These are phyloP conservation scores for Atopsyche davidsoni DNA, from an alignment of 1,140 invertebrate species.

Conservation along the genomic window DNA sequence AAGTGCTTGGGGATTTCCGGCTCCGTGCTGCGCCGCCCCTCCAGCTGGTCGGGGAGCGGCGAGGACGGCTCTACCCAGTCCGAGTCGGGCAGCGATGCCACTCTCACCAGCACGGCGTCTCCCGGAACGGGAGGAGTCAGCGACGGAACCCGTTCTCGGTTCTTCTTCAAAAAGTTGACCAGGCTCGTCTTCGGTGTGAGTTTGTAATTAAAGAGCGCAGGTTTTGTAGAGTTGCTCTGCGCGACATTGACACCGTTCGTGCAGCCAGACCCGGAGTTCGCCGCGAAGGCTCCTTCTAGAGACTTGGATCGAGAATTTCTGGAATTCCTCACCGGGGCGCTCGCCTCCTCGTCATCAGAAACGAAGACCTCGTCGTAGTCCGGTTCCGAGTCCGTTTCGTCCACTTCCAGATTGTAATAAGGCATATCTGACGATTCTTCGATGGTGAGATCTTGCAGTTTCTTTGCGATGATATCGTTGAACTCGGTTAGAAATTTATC, in stretches of 20 bases:
- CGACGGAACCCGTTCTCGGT: slow-evolving; percentile 16
- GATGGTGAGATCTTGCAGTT: slow-evolving; percentile 14
- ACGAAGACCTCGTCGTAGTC: slow-evolving; percentile 29
- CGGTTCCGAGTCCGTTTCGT: slow-evolving; percentile 27
- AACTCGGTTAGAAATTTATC: slow-evolving; percentile 20
- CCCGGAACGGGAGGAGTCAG: slow-evolving; percentile 10
- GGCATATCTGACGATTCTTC: slow-evolving; percentile 20
- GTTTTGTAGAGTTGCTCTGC: slow-evolving; percentile 5
- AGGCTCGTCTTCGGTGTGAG: slow-evolving; percentile 18
- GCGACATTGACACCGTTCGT: slow-evolving; percentile 1
- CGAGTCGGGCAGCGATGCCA: slow-evolving; percentile 19
- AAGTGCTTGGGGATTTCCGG: slow-evolving; percentile 17
- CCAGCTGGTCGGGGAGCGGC: not conserved
- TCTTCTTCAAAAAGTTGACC: slow-evolving; percentile 24
- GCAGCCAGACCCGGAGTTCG: not conserved
- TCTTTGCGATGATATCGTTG: slow-evolving; percentile 24
- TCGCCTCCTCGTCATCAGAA: slow-evolving; percentile 22
- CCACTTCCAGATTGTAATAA: slow-evolving; percentile 15
- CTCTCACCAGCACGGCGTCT: slow-evolving; percentile 23
- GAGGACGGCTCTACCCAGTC: slow-evolving; percentile 14
- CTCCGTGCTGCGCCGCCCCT: slow-evolving; percentile 13
- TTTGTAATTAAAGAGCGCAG: slow-evolving; percentile 17
- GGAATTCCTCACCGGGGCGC: not conserved
- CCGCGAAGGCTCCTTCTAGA: not conserved
- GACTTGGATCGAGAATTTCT: slow-evolving; percentile 16